Conservation (phyloP, 2,113 vertebrate genomes). For the Hemichromis elongatus region DNA sequence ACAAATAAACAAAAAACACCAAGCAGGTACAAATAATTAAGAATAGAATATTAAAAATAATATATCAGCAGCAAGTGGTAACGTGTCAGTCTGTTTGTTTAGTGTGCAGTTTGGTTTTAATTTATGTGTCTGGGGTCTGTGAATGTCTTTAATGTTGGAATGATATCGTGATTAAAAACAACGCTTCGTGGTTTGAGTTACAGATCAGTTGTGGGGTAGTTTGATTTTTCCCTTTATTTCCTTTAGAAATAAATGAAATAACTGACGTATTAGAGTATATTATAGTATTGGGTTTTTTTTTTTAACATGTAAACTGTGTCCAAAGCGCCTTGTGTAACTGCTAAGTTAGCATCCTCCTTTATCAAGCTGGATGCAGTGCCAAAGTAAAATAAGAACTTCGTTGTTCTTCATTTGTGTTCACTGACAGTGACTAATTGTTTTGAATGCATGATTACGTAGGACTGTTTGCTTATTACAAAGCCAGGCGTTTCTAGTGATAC, state of each 20-base stretch:
- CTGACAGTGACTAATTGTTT: slow-evolving; percentile 4
- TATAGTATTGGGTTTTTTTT: too few relatives aligned
- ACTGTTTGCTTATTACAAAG: background rate
- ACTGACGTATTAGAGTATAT: too few relatives aligned
- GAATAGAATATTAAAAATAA: too few relatives aligned
- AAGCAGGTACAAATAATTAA: too few relatives aligned
- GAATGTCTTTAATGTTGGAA: too few relatives aligned
- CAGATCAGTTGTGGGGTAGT: background rate
- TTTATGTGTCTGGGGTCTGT: too few relatives aligned
- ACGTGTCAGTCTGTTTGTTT: too few relatives aligned
- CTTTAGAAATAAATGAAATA: too few relatives aligned
- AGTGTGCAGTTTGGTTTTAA: too few relatives aligned
- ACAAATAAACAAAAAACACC: too few relatives aligned
- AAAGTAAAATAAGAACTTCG: background rate
- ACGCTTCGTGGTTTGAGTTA: background rate
- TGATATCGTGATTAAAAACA: background rate
- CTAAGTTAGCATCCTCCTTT: background rate
- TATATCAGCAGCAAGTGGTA: too few relatives aligned
- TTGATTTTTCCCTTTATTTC: background rate
- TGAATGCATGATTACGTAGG: background rate
- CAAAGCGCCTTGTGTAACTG: background rate
- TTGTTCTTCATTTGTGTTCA: background rate
- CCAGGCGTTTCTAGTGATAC: background rate
- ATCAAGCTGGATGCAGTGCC: background rate
- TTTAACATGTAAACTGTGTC: background rate